Evolutionary conservation across 1,140 invertebrate species (phyloP), one percentile per base, ranked within the genome.

Genomic region (Cyphomyrmex costatus): DNA sequence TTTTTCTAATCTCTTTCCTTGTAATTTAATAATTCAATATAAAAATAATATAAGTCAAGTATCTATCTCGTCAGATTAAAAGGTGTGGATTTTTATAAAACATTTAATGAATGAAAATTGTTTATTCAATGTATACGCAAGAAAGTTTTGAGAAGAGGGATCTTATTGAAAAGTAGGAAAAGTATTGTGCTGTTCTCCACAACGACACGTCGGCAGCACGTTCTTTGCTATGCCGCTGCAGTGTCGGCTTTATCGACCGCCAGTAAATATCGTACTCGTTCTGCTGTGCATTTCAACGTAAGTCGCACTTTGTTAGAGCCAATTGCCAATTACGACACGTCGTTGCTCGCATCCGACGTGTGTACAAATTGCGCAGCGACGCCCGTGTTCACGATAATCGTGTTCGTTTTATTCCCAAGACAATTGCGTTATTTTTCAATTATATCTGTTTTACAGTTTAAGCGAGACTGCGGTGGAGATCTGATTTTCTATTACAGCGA

Each of bases 311-410:
- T 83, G 79, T 83, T 80, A 80, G 8, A 80, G 36, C 79, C 74
- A 83, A 83, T 83, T 83, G 36, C 36, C 79, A 83, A 73, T 83
- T 83, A 83, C 36, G 36, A 60, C 68, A 61, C 53, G 68, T 73
- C 30, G 65, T 21, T 73, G 27, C 56, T 83, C 53, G 53, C 3
- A 19, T 83, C 46, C 51, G 63, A 53, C 36, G 8, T 68, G 46
- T 46, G 49, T 79, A 21, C 53, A 71, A 83, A 83, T 61, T 74
- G 68, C 68, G 79, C 53, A 49, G 79, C 14, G 36, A 83, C 24
- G 53, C 14, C 14, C 36, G 21, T 74, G 12, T 83, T 7, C 27
- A 71, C 19, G 42, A 56, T 21, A 7, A 16, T 46, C 53, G 24
- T 19, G 10, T 7, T 21, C 53, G 3, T 83, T 33, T 46, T 24